phyloP scores from a whole-genome alignment of 2,113 vertebrate genomes.

The Micronycteris hirsuta region DNA sequence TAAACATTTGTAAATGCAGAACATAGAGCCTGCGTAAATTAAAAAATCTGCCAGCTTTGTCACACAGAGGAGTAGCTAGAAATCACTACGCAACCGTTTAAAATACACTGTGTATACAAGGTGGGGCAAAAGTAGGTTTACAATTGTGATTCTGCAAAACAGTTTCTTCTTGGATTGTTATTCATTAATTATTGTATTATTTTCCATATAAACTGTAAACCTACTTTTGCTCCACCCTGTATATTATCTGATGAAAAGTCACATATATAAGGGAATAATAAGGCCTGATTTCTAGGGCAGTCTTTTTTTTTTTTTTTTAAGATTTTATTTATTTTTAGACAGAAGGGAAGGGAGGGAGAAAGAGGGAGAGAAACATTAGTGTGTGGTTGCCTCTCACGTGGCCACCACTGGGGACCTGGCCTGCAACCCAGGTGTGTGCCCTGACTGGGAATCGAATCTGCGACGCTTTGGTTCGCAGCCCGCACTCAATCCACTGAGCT shows the following conservation, averaged over 20 bases:
- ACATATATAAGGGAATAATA: conserved; percentile 25
- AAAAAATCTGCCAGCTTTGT: neutral
- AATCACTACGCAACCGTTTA: neutral
- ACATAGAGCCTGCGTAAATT: neutral
- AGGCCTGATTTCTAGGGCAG: conserved; percentile 30
- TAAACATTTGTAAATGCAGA: neutral
- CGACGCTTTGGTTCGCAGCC: no score
- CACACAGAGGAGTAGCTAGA: neutral
- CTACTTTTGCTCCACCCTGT: neutral
- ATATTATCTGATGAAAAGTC: conserved; percentile 31
- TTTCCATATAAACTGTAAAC: neutral
- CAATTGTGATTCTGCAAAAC: neutral
- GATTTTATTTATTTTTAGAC: no score
- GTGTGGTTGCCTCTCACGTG: no score
- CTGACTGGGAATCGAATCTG: no score
- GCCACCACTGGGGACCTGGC: no score
- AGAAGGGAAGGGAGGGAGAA: no score
- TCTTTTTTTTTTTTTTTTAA: no score
- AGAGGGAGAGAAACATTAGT: no score
- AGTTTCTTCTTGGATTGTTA: neutral
- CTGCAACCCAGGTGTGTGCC: no score
- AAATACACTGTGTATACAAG: neutral
- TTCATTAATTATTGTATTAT: neutral
- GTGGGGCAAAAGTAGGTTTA: neutral
- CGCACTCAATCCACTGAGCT: no score